Evolutionary conservation across 2,888 invertebrate species (phyloP).

Genomic region (Leucophenga montana): DNA sequence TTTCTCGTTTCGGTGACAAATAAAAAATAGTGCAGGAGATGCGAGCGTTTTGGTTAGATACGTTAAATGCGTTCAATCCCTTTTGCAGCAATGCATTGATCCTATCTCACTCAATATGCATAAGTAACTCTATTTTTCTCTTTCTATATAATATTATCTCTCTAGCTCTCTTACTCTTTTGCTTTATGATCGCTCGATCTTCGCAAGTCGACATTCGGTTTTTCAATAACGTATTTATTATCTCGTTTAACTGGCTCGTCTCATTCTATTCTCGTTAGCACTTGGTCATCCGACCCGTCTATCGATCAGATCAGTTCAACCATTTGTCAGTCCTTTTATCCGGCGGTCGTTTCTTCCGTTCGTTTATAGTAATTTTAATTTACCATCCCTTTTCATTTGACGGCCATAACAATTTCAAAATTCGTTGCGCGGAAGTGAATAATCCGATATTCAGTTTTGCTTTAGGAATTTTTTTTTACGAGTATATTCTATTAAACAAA

Average conservation of each 20-base stretch:
- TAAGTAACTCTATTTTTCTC: neutral
- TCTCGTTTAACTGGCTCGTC: neutral
- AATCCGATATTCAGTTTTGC: neutral
- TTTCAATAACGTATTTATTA: neutral
- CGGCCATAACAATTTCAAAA: slow-evolving; percentile 62
- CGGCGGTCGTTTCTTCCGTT: too few relatives aligned
- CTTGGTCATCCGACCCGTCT: too few relatives aligned
- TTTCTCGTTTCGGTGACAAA: neutral
- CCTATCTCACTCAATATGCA: neutral
- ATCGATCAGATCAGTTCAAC: too few relatives aligned
- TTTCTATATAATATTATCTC: neutral
- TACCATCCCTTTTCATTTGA: slow-evolving; percentile 61
- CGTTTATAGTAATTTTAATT: slow-evolving; percentile 63
- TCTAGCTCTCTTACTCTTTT: slow-evolving; percentile 34
- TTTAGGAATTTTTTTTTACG: too few relatives aligned
- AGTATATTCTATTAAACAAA: too few relatives aligned
- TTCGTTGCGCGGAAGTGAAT: slow-evolving; percentile 65
- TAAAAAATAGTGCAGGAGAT: neutral
- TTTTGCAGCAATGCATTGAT: too few relatives aligned
- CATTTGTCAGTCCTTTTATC: too few relatives aligned
- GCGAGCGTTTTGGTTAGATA: neutral
- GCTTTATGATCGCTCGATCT: neutral
- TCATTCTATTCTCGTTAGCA: slow-evolving; percentile 4
- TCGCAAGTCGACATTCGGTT: neutral
- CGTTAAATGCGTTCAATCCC: too few relatives aligned